Base-by-base conservation (phyloP, 1,140 invertebrate genomes). In the Zaprionus ornatus region DNA sequence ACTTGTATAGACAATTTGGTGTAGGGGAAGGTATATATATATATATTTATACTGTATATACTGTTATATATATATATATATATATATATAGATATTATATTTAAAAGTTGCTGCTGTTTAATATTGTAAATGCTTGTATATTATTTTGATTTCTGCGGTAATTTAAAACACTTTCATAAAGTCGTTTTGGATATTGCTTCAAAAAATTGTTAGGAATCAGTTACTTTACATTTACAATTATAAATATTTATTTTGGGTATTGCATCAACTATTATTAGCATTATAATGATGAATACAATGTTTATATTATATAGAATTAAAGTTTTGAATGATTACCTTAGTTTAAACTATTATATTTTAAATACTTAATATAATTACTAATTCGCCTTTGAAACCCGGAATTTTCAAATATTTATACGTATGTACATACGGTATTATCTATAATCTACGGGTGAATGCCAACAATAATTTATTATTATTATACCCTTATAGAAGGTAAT, bases 311-410 rank as follows among this genome's bases (percentile, higher is more conserved):
- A 37, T 13, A 37, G 13, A 37, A 15, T 17, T 45, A 10, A 9
- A 7, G n/a, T 45, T 45, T 17, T 17, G 17, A 45, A 40, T 40
- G 37, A n/a, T 40, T 40, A 40, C 37, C 15, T n/a, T 9, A 45
- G 3, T 17, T 45, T 17, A 42, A 15, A 35, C n/a, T 59, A 59
- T 40, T 13, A 23, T n/a, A 1, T 70, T 62, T 54, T 66, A 65
- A 19, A n/a, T 42, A n/a, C 7, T 48, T 66, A 66, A 32, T 32
- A 32, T 32, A 32, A 32, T 32, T 42, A n/a, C 7, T 48, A 52
- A 66, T n/a, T 60, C 50, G 56, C 57, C 56, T 48, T 48, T 73
- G 70, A 77, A 74, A 77, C 74, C 74, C 64, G 63, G 32, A 52
- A 68, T 63, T 61, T 63, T 60, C 10, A 50, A 50, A 50, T 54